Conservation (phyloP, 2,888 invertebrate genomes). For the Tenthredo scrophulariae region DNA sequence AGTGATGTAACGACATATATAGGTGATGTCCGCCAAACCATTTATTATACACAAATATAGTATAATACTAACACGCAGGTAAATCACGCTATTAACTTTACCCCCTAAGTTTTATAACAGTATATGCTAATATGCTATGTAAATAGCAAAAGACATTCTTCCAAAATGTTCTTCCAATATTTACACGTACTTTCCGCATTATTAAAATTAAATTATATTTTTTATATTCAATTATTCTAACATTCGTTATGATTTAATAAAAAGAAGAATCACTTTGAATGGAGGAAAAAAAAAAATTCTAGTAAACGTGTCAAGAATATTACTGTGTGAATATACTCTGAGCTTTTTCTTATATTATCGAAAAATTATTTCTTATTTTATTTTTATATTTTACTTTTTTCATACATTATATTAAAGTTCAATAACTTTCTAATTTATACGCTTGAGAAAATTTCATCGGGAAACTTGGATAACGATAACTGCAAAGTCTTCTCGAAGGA, state of each 20-base stretch:
- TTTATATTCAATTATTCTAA: conserved; percentile 11
- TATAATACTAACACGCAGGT: neutral
- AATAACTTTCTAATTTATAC: neutral
- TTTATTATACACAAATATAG: neutral
- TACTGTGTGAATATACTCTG: neutral
- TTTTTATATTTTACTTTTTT: neutral
- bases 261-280: neutral
- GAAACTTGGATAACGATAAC: neutral
- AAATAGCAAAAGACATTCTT: conserved; percentile 41
- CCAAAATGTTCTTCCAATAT: conserved; percentile 54
- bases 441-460: neutral
- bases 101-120: neutral
- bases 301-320: neutral
- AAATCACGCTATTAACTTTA: conserved; percentile 8
- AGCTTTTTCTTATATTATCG: neutral
- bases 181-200: conserved; percentile 24
- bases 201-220: conserved; percentile 48
- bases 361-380: neutral
- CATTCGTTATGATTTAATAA: neutral
- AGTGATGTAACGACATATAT: neutral
- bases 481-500: too few relatives aligned
- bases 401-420: neutral
- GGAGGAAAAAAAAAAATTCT: neutral
- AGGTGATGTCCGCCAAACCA: neutral
- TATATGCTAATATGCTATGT: conserved; percentile 9